These are phyloP conservation scores for Prunella strophiata DNA, from an alignment of 2,797 vertebrate species.

Conservation along the genomic window DNA sequence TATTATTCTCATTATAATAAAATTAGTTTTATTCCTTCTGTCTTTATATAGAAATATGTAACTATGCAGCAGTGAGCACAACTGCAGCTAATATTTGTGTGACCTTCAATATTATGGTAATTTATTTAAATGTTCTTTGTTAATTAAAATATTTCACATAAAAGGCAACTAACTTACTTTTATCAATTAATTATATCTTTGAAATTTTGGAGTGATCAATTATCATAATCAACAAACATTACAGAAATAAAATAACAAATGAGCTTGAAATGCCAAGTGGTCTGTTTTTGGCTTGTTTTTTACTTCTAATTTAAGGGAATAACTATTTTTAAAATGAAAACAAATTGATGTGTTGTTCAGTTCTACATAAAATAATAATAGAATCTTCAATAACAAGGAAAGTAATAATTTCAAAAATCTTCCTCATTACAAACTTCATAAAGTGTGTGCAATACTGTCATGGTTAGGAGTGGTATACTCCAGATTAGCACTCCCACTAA, in stretches of 20 bases:
- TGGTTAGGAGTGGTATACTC: background rate
- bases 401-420: background rate
- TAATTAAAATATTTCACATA: conserved; percentile 79
- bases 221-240: conserved; percentile 79
- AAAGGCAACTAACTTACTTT: conserved; percentile 70
- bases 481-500: background rate
- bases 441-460: background rate
- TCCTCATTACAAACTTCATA: background rate
- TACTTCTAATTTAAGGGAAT: background rate
- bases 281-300: conserved; percentile 46
- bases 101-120: conserved; percentile 80
- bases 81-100: conserved; percentile 65
- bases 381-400: background rate
- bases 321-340: background rate
- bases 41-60: background rate
- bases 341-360: background rate
- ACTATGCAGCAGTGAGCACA: conserved; percentile 16
- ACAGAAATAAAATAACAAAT: conserved; percentile 73
- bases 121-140: conserved; percentile 79
- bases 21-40: conserved; percentile 8
- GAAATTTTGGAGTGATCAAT: conserved; percentile 77
- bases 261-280: conserved; percentile 59
- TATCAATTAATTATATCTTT: conserved; percentile 74
- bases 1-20: background rate
- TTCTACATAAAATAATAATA: background rate